A percentile compares a stretch with the other conserved stretches of the same genome.
phyloP scores from a whole-genome alignment of 1,140 invertebrate genomes.

The Leptonema lineaticorne region DNA sequence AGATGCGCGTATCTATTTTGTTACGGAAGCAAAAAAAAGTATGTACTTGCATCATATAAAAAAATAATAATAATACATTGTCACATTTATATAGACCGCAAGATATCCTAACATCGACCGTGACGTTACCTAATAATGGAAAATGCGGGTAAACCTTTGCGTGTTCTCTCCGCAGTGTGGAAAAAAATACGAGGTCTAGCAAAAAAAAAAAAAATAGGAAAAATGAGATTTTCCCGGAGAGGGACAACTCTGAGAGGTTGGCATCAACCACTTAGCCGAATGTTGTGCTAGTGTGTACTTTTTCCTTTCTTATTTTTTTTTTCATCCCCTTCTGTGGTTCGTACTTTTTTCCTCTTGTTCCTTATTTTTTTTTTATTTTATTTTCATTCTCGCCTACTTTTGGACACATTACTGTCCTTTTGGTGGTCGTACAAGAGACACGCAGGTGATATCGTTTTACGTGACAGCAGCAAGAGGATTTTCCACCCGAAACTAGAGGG shows the following conservation, averaged over 20 bases:
- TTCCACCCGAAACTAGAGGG: neutral
- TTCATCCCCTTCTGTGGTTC: no score
- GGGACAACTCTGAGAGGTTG: neutral
- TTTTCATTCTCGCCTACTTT: slow-evolving; percentile 2
- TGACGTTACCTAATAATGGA: slow-evolving; percentile 32
- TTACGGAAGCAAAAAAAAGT: no score
- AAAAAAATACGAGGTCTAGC: slow-evolving; percentile 13
- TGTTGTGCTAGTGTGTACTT: neutral
- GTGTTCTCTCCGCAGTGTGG: slow-evolving; percentile 10
- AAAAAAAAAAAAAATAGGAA: slow-evolving; percentile 2
- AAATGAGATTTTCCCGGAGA: slow-evolving; percentile 23
- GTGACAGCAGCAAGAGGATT: slow-evolving; percentile 22
- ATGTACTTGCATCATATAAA: no score
- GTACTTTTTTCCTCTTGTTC: no score
- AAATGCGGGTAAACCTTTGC: slow-evolving; percentile 25
- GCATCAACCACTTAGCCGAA: slow-evolving; percentile 19
- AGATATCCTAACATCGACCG: slow-evolving; percentile 12
- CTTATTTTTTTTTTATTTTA: neutral
- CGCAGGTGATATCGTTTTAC: slow-evolving; percentile 30
- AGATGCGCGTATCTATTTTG: no score
- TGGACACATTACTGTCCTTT: slow-evolving; percentile 24
- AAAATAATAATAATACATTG: slow-evolving; percentile 21
- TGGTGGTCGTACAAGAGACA: slow-evolving; percentile 7
- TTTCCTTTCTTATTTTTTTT: no score
- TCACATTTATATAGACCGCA: slow-evolving; percentile 5